These are phyloP conservation scores for Grantiella picta DNA, from an alignment of 2,113 vertebrate genomes.

Conservation along the genomic window DNA sequence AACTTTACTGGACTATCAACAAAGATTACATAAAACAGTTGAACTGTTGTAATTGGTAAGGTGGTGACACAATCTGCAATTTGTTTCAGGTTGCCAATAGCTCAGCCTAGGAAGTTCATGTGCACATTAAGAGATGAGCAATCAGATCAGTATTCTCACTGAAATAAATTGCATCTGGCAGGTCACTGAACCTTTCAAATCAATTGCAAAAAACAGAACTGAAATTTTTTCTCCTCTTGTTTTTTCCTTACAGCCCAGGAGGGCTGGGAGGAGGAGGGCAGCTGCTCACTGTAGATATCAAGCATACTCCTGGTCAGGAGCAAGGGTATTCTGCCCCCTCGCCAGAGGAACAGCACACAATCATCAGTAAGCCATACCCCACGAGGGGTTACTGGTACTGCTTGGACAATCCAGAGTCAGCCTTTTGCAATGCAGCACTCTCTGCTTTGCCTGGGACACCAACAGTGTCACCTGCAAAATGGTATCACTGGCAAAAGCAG, in stretches of 20 bases:
- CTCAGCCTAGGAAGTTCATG: not conserved
- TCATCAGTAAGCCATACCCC: not conserved
- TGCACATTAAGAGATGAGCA: not conserved
- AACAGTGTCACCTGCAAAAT: not conserved
- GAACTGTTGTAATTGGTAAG: not conserved
- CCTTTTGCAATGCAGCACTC: not conserved
- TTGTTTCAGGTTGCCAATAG: not conserved
- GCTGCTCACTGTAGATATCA: not conserved
- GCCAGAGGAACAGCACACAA: not conserved
- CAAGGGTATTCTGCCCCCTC: not conserved
- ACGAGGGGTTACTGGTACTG: not conserved
- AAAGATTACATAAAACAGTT: not conserved
- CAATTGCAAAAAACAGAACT: not conserved
- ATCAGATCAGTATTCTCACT: not conserved
- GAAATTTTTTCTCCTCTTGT: not conserved
- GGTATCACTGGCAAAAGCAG: not conserved
- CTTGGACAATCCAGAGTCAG: not conserved
- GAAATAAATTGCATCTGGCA: not conserved
- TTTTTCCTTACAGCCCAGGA: not conserved
- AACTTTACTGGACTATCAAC: not conserved
- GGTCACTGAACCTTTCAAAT: not conserved
- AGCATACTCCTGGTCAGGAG: not conserved
- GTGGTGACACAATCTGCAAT: not conserved
- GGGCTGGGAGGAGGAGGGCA: not conserved
- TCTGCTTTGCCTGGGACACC: not conserved